Percentiles rank a stretch among this genome's conserved stretches.
Evolutionary conservation across 2,888 invertebrate species (phyloP).

Genomic region (Sclerodermus sp.): DNA sequence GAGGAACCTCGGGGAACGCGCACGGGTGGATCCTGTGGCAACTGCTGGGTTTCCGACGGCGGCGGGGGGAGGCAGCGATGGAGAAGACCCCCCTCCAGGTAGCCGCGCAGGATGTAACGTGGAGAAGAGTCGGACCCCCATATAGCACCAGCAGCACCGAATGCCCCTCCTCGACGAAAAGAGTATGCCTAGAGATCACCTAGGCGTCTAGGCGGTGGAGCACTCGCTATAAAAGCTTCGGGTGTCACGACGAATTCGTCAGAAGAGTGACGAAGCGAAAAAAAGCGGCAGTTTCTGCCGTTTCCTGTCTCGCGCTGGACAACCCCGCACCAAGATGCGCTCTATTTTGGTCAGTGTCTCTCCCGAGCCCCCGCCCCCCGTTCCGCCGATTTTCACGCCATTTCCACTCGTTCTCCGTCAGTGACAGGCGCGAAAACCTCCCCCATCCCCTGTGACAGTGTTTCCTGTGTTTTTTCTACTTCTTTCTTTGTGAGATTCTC

Average conservation of each 20-base stretch:
- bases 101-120: slow-evolving; percentile 18
- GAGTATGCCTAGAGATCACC: slow-evolving; percentile 22
- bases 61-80: too few relatives aligned
- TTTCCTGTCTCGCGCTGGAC: slow-evolving; percentile 15
- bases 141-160: slow-evolving; percentile 17
- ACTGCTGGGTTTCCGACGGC: too few relatives aligned
- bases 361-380: not conserved
- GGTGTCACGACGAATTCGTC: slow-evolving; percentile 37
- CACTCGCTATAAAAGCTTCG: slow-evolving; percentile 46
- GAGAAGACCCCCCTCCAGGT: slow-evolving; percentile 22
- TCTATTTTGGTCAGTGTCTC: slow-evolving; percentile 35
- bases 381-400: not conserved
- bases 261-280: slow-evolving; percentile 41
- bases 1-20: too few relatives aligned
- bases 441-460: too few relatives aligned
- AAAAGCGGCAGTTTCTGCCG: slow-evolving; percentile 27
- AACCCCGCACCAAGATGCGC: slow-evolving; percentile 22
- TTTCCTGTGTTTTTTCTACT: too few relatives aligned
- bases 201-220: slow-evolving; percentile 27
- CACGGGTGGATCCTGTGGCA: too few relatives aligned
- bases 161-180: slow-evolving; percentile 31
- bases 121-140: slow-evolving; percentile 21
- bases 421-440: too few relatives aligned
- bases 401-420: not conserved
- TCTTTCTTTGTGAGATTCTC: too few relatives aligned